Evolutionary conservation across 2,888 invertebrate species (phyloP).

Genomic region (Papilio gigon): DNA sequence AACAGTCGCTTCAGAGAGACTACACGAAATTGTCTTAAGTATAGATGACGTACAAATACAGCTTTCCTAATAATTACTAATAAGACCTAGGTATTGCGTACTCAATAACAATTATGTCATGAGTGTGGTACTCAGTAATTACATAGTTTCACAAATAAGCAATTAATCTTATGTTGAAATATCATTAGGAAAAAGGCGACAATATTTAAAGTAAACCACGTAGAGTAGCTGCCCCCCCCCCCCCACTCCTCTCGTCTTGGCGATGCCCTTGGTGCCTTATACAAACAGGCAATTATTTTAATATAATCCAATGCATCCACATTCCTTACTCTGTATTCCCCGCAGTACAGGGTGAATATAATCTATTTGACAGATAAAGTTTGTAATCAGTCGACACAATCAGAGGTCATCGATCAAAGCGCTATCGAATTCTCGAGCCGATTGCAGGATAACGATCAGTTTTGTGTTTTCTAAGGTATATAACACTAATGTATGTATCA

Average conservation of each 20-base stretch:
- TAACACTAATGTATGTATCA: constrained; percentile 43
- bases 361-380: constrained; percentile 59
- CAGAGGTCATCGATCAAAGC: constrained; percentile 71
- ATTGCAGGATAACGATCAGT: constrained; percentile 68
- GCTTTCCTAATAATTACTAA: no score
- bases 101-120: no score
- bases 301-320: not conserved
- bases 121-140: no score
- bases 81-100: no score
- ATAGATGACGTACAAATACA: no score
- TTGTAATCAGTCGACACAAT: constrained; percentile 70
- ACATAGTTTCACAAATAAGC: no score
- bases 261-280: no score
- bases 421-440: constrained; percentile 70
- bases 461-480: constrained; percentile 59
- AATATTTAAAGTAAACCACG: no score
- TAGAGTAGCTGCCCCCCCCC: no score
- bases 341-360: constrained; percentile 45
- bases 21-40: not conserved
- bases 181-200: no score
- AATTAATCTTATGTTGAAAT: no score
- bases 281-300: not conserved
- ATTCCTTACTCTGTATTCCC: constrained; percentile 19
- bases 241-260: no score
- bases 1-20: not conserved